Conservation (phyloP, 2,888 invertebrate genomes). For the Sturmia bella region DNA sequence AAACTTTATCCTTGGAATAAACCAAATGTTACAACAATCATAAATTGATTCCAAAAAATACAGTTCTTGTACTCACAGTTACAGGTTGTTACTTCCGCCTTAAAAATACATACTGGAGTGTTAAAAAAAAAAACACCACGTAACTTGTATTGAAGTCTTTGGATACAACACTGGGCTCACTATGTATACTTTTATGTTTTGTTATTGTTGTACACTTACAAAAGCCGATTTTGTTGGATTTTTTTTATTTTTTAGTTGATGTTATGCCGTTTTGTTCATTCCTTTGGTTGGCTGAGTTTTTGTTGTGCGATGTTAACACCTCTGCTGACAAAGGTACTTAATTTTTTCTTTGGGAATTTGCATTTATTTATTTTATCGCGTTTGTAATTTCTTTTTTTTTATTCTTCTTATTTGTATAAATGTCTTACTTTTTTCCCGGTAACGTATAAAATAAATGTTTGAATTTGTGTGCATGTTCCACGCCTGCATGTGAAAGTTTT, state of each 20-base stretch:
- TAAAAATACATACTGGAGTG: slow-evolving; percentile 37
- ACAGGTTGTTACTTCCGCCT: slow-evolving; percentile 61
- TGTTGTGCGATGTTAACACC: slow-evolving; percentile 67
- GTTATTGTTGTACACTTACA: slow-evolving; percentile 26
- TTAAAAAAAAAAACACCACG: neutral
- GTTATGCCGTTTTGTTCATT: slow-evolving; percentile 52
- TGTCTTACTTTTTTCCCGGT: slow-evolving; percentile 51
- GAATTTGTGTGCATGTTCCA: neutral
- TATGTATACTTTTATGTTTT: slow-evolving; percentile 38
- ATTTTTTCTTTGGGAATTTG: slow-evolving; percentile 69
- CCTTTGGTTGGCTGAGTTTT: slow-evolving; percentile 50
- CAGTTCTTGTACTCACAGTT: slow-evolving; percentile 32
- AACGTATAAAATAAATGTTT: slow-evolving; percentile 5
- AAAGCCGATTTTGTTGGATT: slow-evolving; percentile 6
- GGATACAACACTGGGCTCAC: slow-evolving; percentile 57
- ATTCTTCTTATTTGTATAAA: slow-evolving; percentile 33
- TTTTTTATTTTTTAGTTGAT: slow-evolving; percentile 23
- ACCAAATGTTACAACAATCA: too few relatives aligned
- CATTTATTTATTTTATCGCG: slow-evolving; percentile 69
- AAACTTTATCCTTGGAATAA: too few relatives aligned
- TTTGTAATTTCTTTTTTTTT: slow-evolving; percentile 20
- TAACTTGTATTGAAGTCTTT: slow-evolving; percentile 57
- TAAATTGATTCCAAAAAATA: too few relatives aligned
- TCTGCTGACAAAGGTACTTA: slow-evolving; percentile 69
- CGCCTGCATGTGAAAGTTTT: slow-evolving; percentile 1